A percentile compares a stretch with the other conserved stretches of the same genome.
Conservation (phyloP, 2,113 vertebrate species). For the Leucoraja erinaceus region DNA sequence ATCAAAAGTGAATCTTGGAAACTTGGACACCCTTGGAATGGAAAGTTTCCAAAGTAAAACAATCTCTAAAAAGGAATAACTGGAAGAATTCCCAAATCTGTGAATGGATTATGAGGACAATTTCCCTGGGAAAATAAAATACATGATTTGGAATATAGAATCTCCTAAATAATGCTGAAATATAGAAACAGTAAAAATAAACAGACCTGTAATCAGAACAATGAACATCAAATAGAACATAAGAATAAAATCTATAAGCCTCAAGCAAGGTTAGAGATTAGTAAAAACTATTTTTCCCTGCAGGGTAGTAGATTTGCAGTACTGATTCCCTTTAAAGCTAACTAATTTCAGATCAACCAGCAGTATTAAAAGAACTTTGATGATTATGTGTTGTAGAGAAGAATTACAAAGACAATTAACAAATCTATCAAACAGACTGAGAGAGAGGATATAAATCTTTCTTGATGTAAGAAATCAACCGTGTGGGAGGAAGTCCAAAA, state of each 20-base stretch:
- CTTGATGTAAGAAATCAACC: not conserved
- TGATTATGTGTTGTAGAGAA: not conserved
- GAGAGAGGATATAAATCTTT: not conserved
- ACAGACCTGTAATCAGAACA: not conserved
- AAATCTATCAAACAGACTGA: not conserved
- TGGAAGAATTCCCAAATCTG: not conserved
- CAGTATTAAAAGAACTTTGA: not conserved
- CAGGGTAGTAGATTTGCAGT: not conserved
- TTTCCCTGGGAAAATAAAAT: not conserved
- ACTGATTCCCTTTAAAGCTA: not conserved
- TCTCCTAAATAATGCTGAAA: not conserved
- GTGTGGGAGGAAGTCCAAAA: not conserved
- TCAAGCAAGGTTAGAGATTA: slow-evolving; percentile 1
- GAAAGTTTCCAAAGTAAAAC: not conserved
- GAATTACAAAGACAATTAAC: not conserved
- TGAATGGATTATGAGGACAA: not conserved
- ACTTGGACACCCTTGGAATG: not conserved
- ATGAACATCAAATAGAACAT: not conserved
- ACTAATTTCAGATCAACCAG: not conserved
- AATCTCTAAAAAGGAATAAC: not conserved
- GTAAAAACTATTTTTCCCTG: not conserved
- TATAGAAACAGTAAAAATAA: not conserved
- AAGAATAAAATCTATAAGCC: not conserved
- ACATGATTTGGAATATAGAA: not conserved
- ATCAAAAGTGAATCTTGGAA: not conserved